Evolutionary conservation across 1,140 invertebrate species (phyloP), one percentile per base, ranked within the genome.

Genomic region (Samia ricini): DNA sequence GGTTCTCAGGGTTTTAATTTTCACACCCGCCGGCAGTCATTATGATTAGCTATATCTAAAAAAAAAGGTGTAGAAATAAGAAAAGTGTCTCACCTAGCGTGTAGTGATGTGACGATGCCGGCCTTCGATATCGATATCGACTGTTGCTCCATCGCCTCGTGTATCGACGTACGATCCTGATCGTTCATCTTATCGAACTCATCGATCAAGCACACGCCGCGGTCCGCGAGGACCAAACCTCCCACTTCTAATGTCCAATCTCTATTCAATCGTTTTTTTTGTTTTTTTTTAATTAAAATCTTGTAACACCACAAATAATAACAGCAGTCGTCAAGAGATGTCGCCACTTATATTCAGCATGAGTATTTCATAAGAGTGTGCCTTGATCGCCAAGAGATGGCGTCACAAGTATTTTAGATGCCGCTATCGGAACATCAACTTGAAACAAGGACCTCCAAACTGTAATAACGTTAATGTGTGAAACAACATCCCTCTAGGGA

Each of bases 101-200:
- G 98, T 6, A 99, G 92, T 1, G 98, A 99, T 0, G 98, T 98
- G 2, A 99, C 97, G 75, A 99, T 99, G 64, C 98, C 99, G 24
- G 98, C 95, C 93, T 99, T 99, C 12, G 99, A 98, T 83, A 99
- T 99, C 49, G 98, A 99, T 69, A 99, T 99, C 1, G 99, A 99
- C 91, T 99, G 99, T 81, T 99, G 99, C 92, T 99, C 99, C 99
- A 99, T 99, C 4, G 98, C 98, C 91, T 99, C 99, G 85, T 99
- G 99, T 75, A 99, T 99, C 48, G 99, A 97, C 0, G 98, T 99
- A 75, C 98, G 93, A 90, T 99, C 99, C 12, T 88, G 83, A 62
- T 99, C 98, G 50, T 98, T 95, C 98, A 99, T 99, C 91, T 99
- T 99, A 89, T 99, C 99, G 91, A 99, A 99, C 91, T 99, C 99